phyloP scores from a whole-genome alignment of 2,113 vertebrate species.

The Prolemur simus region DNA sequence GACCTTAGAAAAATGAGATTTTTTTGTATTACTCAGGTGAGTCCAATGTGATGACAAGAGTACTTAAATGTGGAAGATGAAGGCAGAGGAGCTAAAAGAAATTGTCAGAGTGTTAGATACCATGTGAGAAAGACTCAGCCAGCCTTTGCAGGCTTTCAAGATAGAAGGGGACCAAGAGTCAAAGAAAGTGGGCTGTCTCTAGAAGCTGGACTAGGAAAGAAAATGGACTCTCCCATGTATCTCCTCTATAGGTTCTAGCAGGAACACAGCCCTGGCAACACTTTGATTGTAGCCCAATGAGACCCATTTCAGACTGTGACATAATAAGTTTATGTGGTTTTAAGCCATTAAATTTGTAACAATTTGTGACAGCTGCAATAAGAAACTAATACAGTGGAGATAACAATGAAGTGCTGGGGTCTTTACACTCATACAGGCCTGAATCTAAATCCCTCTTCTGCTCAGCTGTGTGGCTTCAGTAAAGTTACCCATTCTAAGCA shows the following conservation, averaged over 20 bases:
- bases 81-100: not conserved
- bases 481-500: not conserved
- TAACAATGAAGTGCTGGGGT: not conserved
- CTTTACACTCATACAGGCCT: not conserved
- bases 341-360: not conserved
- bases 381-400: not conserved
- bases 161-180: not conserved
- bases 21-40: not conserved
- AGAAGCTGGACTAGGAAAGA: not conserved
- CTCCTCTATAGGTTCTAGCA: not conserved
- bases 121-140: not conserved
- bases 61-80: not conserved
- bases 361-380: not conserved
- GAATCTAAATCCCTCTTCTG: not conserved
- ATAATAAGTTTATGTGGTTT: not conserved
- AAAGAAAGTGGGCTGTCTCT: not conserved
- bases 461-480: not conserved
- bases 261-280: not conserved
- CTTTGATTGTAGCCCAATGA: not conserved
- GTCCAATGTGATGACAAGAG: not conserved
- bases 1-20: not conserved
- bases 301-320: not conserved
- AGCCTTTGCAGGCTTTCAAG: not conserved
- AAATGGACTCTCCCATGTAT: not conserved
- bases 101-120: not conserved